A percentile compares a stretch with the other conserved stretches of the same genome.
Conservation (phyloP, 2,113 vertebrate species). For the Pipra filicauda region DNA sequence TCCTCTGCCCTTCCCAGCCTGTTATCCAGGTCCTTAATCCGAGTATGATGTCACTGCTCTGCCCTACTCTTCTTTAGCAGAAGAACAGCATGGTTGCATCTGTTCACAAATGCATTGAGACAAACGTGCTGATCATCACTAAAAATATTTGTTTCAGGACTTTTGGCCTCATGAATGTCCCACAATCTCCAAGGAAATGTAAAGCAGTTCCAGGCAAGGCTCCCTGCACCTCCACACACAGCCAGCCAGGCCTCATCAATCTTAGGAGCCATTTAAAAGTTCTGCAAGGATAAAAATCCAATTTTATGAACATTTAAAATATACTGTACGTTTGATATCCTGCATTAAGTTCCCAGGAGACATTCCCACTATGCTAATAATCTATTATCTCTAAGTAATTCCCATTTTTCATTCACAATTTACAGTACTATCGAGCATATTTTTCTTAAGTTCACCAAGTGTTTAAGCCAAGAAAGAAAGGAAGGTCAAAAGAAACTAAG, state of each 20-base stretch:
- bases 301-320: not conserved
- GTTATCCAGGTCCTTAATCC: not conserved
- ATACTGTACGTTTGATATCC: not conserved
- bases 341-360: not conserved
- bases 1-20: conserved; percentile 3
- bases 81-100: not conserved
- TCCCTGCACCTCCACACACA: not conserved
- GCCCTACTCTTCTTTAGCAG: not conserved
- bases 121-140: not conserved
- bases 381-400: not conserved
- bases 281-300: not conserved
- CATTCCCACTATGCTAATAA: not conserved
- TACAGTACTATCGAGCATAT: not conserved
- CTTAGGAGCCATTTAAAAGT: not conserved
- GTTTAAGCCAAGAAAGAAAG: not conserved
- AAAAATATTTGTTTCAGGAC: not conserved
- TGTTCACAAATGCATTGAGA: not conserved
- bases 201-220: not conserved
- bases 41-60: not conserved
- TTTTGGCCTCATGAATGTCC: not conserved
- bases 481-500: not conserved
- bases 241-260: not conserved
- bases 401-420: not conserved
- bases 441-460: not conserved
- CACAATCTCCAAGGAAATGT: not conserved